These are phyloP conservation scores for Ctenosaura bakeri DNA, from an alignment of 2,797 vertebrate species.

Conservation along the genomic window DNA sequence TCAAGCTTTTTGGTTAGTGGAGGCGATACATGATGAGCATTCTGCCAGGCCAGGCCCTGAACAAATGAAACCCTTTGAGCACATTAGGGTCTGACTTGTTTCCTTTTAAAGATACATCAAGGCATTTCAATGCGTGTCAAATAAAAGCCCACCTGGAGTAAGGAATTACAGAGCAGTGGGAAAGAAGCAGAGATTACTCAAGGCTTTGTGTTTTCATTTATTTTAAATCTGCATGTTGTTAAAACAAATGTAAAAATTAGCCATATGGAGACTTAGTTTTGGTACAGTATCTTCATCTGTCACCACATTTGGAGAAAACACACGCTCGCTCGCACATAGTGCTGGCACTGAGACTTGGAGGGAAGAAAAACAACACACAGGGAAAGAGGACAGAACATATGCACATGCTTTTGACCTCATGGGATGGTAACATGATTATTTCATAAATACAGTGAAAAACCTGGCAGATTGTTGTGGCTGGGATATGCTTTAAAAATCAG, in stretches of 20 bases:
- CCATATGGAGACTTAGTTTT: slow-evolving; percentile 81
- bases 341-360: slow-evolving; percentile 62
- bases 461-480: slow-evolving; percentile 64
- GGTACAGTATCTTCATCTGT: slow-evolving; percentile 84
- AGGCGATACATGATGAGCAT: slow-evolving; percentile 33
- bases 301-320: slow-evolving; percentile 74
- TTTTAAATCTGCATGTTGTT: slow-evolving; percentile 81
- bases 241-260: slow-evolving; percentile 84
- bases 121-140: slow-evolving; percentile 62
- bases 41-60: slow-evolving; percentile 50
- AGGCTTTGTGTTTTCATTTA: slow-evolving; percentile 80
- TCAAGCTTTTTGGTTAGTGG: slow-evolving; percentile 19
- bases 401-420: slow-evolving; percentile 79
- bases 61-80: slow-evolving; percentile 64
- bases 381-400: slow-evolving; percentile 77
- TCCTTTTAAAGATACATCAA: slow-evolving; percentile 70
- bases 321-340: slow-evolving; percentile 57
- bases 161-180: slow-evolving; percentile 71
- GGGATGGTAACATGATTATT: slow-evolving; percentile 79
- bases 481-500: slow-evolving; percentile 54
- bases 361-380: slow-evolving; percentile 70
- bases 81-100: slow-evolving; percentile 58
- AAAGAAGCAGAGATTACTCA: slow-evolving; percentile 67
- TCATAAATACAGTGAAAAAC: slow-evolving; percentile 74
- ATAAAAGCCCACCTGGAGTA: slow-evolving; percentile 74